Percentiles rank a stretch among this genome's conserved stretches.
These are phyloP conservation scores for Norana najaformis DNA, from an alignment of 2,888 invertebrate genomes.

Conservation along the genomic window DNA sequence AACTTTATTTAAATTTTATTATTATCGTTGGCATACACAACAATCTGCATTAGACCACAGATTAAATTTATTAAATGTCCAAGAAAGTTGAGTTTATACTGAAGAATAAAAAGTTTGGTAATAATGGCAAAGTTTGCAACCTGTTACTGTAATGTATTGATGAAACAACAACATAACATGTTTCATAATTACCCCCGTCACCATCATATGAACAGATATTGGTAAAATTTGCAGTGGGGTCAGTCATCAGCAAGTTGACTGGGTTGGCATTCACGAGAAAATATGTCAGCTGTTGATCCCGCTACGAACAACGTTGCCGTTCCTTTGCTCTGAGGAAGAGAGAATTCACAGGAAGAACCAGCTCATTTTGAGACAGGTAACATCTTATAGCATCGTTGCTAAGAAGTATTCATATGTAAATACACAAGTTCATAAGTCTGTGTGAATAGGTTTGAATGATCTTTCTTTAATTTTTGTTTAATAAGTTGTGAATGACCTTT, in stretches of 20 bases:
- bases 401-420: not conserved
- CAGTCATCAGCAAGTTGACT: conserved; percentile 62
- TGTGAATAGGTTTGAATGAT: not conserved
- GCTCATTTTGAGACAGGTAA: conserved; percentile 54
- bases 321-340: conserved; percentile 61
- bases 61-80: not conserved
- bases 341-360: conserved; percentile 55
- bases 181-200: not conserved
- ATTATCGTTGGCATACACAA: not conserved
- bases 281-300: conserved; percentile 59
- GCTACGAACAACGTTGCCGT: conserved; percentile 57
- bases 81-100: not conserved
- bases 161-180: not conserved
- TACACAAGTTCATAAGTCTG: not conserved
- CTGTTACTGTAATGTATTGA: not conserved
- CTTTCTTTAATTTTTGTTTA: conserved; percentile 17
- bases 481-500: too few species aligned
- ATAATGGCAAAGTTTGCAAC: not conserved
- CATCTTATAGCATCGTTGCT: too few species aligned
- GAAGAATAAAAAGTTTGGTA: not conserved
- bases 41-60: not conserved
- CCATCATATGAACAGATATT: not conserved
- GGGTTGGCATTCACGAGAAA: conserved; percentile 62
- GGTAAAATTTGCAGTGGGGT: conserved; percentile 26
- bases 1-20: not conserved